These are phyloP conservation scores for Rhizoglyphus robini DNA, from an alignment of 1,140 invertebrate species.

Conservation along the genomic window DNA sequence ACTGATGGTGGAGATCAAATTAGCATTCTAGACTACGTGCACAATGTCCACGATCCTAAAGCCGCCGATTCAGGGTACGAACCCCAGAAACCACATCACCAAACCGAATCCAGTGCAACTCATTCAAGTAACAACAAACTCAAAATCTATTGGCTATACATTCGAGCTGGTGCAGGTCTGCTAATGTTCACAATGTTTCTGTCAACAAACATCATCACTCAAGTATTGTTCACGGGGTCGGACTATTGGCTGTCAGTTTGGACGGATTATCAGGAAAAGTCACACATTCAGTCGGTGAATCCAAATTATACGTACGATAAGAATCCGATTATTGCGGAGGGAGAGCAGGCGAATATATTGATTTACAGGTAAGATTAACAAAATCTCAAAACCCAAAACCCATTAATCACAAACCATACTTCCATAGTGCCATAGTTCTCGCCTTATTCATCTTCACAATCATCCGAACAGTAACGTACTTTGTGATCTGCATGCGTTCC, in stretches of 20 bases:
- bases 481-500: slow-evolving; percentile 59
- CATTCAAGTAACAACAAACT: neutral
- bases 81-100: neutral
- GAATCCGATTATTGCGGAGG: neutral
- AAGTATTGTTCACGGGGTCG: slow-evolving; percentile 27
- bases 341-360: neutral
- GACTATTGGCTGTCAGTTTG: slow-evolving; percentile 28
- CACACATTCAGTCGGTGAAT: neutral
- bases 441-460: slow-evolving; percentile 35
- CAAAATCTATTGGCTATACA: slow-evolving; percentile 25
- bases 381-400: neutral
- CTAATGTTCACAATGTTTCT: slow-evolving; percentile 21
- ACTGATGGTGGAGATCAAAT: neutral
- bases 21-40: neutral
- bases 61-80: neutral
- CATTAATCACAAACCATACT: neutral
- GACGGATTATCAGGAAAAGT: slow-evolving; percentile 18
- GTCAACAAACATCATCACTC: slow-evolving; percentile 24
- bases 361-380: too few relatives aligned
- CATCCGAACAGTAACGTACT: slow-evolving; percentile 52
- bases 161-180: slow-evolving; percentile 24
- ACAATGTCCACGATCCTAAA: neutral
- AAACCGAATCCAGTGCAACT: neutral
- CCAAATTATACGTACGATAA: neutral
- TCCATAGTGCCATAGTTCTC: slow-evolving; percentile 23